phyloP scores from a whole-genome alignment of 1,140 invertebrate species.

The Brachionus sp. region DNA sequence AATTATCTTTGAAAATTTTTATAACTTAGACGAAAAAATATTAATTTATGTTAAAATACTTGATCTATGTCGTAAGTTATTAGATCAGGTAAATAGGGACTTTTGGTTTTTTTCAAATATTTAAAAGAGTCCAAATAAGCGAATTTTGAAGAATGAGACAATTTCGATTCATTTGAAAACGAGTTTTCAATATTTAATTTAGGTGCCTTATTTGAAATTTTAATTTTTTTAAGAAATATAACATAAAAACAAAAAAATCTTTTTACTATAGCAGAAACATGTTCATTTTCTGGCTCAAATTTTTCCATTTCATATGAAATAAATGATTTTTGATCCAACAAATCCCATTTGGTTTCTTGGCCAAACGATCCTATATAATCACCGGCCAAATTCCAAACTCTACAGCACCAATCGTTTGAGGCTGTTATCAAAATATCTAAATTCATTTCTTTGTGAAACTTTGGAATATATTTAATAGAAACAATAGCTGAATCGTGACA shows the following conservation, averaged over 20 bases:
- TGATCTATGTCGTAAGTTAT: neutral
- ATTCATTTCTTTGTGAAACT: slow-evolving; percentile 48
- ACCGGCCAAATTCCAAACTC: slow-evolving; percentile 55
- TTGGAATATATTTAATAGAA: slow-evolving; percentile 53
- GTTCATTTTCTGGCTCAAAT: neutral
- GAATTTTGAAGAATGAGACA: neutral
- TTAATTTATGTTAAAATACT: neutral
- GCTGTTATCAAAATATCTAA: slow-evolving; percentile 54
- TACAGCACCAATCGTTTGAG: slow-evolving; percentile 57
- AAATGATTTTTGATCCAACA: neutral
- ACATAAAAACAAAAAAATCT: neutral
- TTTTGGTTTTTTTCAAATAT: neutral
- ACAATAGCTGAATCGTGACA: slow-evolving; percentile 56
- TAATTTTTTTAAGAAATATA: neutral
- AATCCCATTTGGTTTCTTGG: slow-evolving; percentile 49
- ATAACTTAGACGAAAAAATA: neutral
- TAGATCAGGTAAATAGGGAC: neutral
- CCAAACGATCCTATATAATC: slow-evolving; percentile 58
- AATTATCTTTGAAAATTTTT: neutral
- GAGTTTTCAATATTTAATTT: neutral
- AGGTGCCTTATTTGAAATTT: neutral
- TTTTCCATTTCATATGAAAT: neutral
- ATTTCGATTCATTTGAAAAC: neutral
- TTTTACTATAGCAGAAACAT: neutral
- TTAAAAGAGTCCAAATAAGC: neutral